Base-by-base conservation (phyloP, 2,888 invertebrate species). In the Nomada lathburiana region DNA sequence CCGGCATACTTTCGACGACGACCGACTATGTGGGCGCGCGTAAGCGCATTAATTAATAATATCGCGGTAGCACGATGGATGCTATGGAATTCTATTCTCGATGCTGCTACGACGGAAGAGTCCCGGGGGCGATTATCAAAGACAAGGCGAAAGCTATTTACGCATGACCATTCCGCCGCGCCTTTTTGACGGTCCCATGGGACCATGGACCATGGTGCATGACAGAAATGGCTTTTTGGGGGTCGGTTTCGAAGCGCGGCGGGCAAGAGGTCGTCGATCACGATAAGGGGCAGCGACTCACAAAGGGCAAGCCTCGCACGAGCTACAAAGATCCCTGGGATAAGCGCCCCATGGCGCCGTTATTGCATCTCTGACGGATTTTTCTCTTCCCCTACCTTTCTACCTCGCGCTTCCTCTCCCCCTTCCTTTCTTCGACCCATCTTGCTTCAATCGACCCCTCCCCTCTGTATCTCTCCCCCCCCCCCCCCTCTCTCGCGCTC, bases 271-370 rank as follows among this genome's bases (percentile, higher is more conserved):
- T 87, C 87, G 87, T 86, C 84, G 86, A 87, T 87, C 87, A 86
- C 84, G 87, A 87, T 87, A 88, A 85, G 83, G 83, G 86, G 80
- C 50, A 75, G 83, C 62, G 84, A 63, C 76, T 72, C 78, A 89
- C 84, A 90, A 91, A 90, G 86, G 88, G 86, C 86, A 73, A 83
- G 83, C 76, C 87, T 80, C 76, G 82, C 79, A 84, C 86, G 83
- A 85, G 88, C 88, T 87, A 90, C 89, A 85, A 89, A 90, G 89
- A 90, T 90, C 86, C 80, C 80, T 67, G 57, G 88, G 89, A 88
- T 89, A 90, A 90, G 86, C 84, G 84, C 88, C 87, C 86, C 84
- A 80, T 82, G 79, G 80, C 82, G 88, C 74, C 82, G 86, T 86
- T 88, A 88, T 88, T 87, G 84, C 84, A 85, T 85, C 86, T 86